These are phyloP conservation scores for Columba guinea DNA, from an alignment of 2,797 vertebrate species.

Conservation along the genomic window DNA sequence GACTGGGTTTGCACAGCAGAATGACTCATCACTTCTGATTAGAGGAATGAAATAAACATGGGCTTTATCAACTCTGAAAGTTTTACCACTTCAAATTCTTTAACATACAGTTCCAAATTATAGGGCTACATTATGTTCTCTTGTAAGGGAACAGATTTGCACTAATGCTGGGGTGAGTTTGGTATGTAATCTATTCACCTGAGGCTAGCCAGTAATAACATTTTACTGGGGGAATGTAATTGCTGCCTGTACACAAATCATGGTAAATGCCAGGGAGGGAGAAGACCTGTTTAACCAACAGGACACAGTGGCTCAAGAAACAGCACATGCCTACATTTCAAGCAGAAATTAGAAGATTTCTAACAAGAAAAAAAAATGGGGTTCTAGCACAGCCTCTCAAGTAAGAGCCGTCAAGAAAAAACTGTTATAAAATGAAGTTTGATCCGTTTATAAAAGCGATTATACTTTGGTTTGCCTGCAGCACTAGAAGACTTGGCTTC, in stretches of 20 bases:
- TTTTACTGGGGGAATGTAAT: not conserved
- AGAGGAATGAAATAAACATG: not conserved
- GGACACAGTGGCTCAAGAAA: not conserved
- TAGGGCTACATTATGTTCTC: not conserved
- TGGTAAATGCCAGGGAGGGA: not conserved
- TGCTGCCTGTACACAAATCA: not conserved
- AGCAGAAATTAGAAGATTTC: not conserved
- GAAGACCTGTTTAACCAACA: not conserved
- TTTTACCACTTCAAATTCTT: not conserved
- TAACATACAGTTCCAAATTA: not conserved
- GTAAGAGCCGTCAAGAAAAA: not conserved
- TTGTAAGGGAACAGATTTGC: not conserved
- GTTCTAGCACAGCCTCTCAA: not conserved
- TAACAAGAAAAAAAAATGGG: not conserved
- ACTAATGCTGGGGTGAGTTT: not conserved
- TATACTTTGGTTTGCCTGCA: not conserved
- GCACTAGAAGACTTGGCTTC: not conserved
- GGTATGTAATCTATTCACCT: not conserved
- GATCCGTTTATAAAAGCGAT: not conserved
- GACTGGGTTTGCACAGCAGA: not conserved
- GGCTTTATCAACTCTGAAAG: not conserved
- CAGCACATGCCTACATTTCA: rapidly evolving
- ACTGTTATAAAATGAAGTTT: not conserved
- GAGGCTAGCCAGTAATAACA: not conserved
- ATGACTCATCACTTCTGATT: not conserved